phyloP scores from a whole-genome alignment of 2,113 vertebrate genomes.

The Candoia aspera region DNA sequence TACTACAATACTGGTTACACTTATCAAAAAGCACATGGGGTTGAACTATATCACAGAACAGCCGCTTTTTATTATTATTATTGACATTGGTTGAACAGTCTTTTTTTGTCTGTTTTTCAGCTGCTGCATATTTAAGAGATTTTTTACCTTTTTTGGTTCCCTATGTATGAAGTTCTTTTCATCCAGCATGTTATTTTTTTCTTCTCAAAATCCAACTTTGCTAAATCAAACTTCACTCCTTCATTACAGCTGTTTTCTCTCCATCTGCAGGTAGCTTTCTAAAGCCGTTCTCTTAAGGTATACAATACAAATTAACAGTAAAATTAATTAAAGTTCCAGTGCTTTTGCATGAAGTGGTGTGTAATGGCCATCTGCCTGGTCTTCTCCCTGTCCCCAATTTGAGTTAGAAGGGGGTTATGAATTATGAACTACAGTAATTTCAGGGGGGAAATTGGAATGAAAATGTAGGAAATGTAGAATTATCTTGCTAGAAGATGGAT shows the following conservation, averaged over 20 bases:
- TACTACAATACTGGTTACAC: background rate
- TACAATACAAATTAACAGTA: conserved; percentile 49
- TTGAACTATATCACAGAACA: background rate
- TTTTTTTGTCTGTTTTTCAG: background rate
- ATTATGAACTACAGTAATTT: conserved; percentile 63
- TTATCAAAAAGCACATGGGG: background rate
- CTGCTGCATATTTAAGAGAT: conserved; percentile 1
- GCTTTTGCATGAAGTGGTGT: conserved; percentile 30
- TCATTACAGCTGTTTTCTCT: rapidly evolving
- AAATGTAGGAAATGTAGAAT: conserved; percentile 32
- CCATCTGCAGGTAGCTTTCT: conserved; percentile 36
- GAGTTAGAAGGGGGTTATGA: conserved; percentile 50
- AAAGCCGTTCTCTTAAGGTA: conserved; percentile 29
- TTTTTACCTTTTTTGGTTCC: background rate
- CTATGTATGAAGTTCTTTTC: background rate
- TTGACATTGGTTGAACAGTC: background rate
- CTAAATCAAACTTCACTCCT: background rate
- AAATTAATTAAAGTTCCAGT: conserved; percentile 51
- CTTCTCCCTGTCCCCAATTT: background rate
- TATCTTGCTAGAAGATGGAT: background rate
- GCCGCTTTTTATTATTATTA: background rate
- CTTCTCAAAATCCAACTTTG: background rate
- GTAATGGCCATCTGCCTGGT: background rate
- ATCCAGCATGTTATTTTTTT: rapidly evolving
- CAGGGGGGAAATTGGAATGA: conserved; percentile 54